phyloP scores from a whole-genome alignment of 2,113 vertebrate species.

The Eonycteris spelaea region DNA sequence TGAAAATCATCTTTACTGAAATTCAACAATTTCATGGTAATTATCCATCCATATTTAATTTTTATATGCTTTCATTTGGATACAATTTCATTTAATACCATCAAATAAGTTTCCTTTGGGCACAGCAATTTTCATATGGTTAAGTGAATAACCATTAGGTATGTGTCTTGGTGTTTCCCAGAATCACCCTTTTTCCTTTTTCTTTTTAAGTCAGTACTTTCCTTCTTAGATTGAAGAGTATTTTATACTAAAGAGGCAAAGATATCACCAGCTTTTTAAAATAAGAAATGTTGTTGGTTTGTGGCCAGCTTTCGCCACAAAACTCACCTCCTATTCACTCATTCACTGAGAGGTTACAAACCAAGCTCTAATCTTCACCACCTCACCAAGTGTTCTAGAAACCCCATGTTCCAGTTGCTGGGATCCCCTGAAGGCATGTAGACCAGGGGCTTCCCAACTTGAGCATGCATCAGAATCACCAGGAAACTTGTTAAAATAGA shows the following conservation, averaged over 20 bases:
- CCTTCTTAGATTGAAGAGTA: not conserved
- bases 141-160: not conserved
- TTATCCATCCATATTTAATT: not conserved
- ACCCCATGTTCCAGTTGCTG: not conserved
- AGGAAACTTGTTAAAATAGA: not conserved
- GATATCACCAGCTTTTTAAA: not conserved
- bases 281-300: not conserved
- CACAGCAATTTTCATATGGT: not conserved
- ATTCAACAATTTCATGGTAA: not conserved
- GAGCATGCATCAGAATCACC: not conserved
- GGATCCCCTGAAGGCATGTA: not conserved
- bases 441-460: not conserved
- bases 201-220: not conserved
- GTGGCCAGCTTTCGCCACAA: not conserved
- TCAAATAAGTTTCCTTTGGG: not conserved
- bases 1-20: slow-evolving; percentile 21
- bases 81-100: slow-evolving; percentile 13
- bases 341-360: not conserved
- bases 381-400: not conserved
- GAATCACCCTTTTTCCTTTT: not conserved
- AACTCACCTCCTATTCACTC: not conserved
- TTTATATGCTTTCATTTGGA: not conserved
- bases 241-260: slow-evolving; percentile 7
- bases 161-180: not conserved
- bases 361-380: not conserved